Conservation (phyloP, 2,113 vertebrate genomes). For the Cyprinodon variegatus region DNA sequence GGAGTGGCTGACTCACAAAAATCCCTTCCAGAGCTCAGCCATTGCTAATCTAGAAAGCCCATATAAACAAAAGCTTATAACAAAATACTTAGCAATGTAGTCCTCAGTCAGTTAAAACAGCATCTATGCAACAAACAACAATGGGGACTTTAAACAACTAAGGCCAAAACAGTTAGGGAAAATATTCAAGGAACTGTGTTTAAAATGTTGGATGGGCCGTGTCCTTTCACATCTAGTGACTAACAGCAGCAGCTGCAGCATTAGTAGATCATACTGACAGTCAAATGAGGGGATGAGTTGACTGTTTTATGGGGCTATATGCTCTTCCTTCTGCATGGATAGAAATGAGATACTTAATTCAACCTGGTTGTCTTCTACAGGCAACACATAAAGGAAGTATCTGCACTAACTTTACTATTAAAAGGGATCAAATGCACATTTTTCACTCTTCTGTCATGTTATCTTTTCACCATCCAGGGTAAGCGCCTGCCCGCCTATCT, state of each 20-base stretch:
- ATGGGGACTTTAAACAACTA: background rate
- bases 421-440: conserved; percentile 16
- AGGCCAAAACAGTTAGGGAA: background rate
- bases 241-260: background rate
- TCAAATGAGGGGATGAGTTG: background rate
- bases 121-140: background rate
- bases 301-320: no score
- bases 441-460: background rate
- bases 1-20: no score
- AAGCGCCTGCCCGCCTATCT: conserved; percentile 92
- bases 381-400: background rate
- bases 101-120: background rate
- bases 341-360: background rate
- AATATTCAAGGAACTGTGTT: background rate
- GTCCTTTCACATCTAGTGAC: background rate
- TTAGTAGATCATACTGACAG: background rate
- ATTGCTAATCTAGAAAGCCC: no score
- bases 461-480: conserved; percentile 79
- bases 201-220: background rate
- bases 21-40: no score
- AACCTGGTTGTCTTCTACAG: conserved; percentile 17
- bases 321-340: background rate
- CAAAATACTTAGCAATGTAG: background rate
- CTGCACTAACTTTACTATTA: background rate
- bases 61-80: no score